These are phyloP conservation scores for Drosophila phalerata DNA, from an alignment of 2,888 invertebrate genomes.

Conservation along the genomic window DNA sequence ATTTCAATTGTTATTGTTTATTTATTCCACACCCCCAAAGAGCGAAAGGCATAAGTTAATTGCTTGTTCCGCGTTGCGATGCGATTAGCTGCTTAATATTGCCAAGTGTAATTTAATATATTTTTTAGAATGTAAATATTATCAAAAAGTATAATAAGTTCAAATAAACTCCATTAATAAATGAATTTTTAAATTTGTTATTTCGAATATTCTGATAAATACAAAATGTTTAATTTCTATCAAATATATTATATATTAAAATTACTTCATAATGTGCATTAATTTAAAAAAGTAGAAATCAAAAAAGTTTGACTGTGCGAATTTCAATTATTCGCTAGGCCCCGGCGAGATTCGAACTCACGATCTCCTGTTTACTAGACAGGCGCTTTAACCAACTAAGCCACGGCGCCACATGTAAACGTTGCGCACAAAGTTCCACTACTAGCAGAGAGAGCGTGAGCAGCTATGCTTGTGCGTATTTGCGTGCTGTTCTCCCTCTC, in stretches of 20 bases:
- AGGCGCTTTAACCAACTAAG: constrained; percentile 86
- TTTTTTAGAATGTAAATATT: not conserved
- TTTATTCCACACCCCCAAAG: constrained; percentile 60
- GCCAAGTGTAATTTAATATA: not conserved
- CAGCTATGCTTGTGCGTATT: not conserved
- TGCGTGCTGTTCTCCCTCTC: not conserved
- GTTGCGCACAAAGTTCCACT: constrained; percentile 24
- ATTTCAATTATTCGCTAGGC: constrained; percentile 66
- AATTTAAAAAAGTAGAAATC: not conserved
- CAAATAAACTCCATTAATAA: too few species aligned
- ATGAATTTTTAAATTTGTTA: too few species aligned
- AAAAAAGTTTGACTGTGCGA: not conserved
- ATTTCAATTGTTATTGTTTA: constrained; percentile 55
- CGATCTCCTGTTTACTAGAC: constrained; percentile 86
- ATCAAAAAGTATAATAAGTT: too few species aligned
- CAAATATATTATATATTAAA: not conserved
- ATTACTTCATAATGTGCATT: not conserved
- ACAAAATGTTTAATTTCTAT: too few species aligned
- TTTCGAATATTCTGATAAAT: too few species aligned
- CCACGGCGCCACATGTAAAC: constrained; percentile 83
- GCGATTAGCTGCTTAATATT: not conserved
- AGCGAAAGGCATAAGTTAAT: constrained; percentile 16
- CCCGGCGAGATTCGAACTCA: constrained; percentile 86
- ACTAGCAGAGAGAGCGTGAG: constrained; percentile 24
- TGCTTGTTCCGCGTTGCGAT: constrained; percentile 3